Percentiles rank a stretch among this genome's conserved stretches.
Evolutionary conservation across 2,113 vertebrate genomes (phyloP).

Genomic region (Dipodomys spectabilis): DNA sequence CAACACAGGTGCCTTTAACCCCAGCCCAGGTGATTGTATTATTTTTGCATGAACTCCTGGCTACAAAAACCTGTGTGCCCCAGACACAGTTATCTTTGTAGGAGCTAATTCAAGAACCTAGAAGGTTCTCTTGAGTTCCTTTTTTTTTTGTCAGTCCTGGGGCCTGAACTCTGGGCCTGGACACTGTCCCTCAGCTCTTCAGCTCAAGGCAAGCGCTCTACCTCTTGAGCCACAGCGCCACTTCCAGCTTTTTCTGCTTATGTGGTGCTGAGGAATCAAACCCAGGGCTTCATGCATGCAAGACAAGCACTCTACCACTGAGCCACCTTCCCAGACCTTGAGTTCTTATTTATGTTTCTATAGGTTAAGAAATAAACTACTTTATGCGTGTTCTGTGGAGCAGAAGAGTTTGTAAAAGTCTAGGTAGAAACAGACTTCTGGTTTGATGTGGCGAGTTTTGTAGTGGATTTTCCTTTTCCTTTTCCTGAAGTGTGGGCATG

Average conservation of each 20-base stretch:
- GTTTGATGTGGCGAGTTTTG: constrained; percentile 31
- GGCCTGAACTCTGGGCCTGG: no score
- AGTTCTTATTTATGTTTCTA: no score
- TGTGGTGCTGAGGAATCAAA: no score
- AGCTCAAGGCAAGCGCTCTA: no score
- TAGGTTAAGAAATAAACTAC: neutral
- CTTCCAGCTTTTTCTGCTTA: no score
- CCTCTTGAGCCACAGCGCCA: no score
- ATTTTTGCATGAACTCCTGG: neutral
- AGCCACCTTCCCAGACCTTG: no score
- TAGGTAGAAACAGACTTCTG: neutral
- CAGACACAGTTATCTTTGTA: neutral
- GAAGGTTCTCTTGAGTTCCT: neutral
- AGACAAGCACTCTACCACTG: no score
- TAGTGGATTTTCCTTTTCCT: constrained; percentile 39
- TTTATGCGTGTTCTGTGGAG: constrained; percentile 11
- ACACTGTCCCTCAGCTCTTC: no score
- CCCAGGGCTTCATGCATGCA: no score
- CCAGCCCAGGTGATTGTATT: neutral
- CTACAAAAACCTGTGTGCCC: neutral
- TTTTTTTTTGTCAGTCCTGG: no score
- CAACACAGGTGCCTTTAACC: neutral
- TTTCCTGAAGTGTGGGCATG: neutral
- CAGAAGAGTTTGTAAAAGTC: constrained; percentile 17
- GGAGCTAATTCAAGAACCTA: neutral